Percentiles rank a stretch among this genome's conserved stretches.
Conservation (phyloP, 1,140 invertebrate genomes). For the Grapholita molesta region DNA sequence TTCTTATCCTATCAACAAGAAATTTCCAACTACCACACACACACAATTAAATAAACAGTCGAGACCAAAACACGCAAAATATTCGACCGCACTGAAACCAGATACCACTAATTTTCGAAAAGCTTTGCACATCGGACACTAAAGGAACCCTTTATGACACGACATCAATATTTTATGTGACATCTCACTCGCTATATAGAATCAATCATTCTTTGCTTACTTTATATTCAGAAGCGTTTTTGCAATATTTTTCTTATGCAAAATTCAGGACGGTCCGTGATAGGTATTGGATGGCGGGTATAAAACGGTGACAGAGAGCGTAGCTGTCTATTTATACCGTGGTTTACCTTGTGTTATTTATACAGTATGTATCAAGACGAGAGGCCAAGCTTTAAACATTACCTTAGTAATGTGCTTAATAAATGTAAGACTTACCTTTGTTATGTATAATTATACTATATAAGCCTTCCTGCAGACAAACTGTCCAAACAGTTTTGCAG, state of each 20-base stretch:
- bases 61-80: not conserved
- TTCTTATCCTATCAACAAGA: too few species aligned
- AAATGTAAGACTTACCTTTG: too few species aligned
- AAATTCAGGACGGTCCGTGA: slow-evolving; percentile 24
- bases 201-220: slow-evolving; percentile 50
- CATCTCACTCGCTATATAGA: slow-evolving; percentile 41
- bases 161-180: slow-evolving; percentile 54
- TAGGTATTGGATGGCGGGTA: slow-evolving; percentile 8
- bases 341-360: not conserved
- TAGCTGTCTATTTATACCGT: not conserved
- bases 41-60: too few species aligned
- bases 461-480: too few species aligned
- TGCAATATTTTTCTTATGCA: slow-evolving; percentile 26
- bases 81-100: not conserved
- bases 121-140: not conserved
- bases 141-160: slow-evolving; percentile 40
- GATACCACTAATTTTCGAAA: slow-evolving; percentile 1
- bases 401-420: too few species aligned
- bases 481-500: too few species aligned
- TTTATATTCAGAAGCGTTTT: slow-evolving; percentile 40
- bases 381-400: too few species aligned
- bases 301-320: not conserved
- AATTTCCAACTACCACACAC: too few species aligned
- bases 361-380: too few species aligned
- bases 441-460: too few species aligned